Conservation (phyloP, 2,888 invertebrate genomes). For the Apamea anceps region DNA sequence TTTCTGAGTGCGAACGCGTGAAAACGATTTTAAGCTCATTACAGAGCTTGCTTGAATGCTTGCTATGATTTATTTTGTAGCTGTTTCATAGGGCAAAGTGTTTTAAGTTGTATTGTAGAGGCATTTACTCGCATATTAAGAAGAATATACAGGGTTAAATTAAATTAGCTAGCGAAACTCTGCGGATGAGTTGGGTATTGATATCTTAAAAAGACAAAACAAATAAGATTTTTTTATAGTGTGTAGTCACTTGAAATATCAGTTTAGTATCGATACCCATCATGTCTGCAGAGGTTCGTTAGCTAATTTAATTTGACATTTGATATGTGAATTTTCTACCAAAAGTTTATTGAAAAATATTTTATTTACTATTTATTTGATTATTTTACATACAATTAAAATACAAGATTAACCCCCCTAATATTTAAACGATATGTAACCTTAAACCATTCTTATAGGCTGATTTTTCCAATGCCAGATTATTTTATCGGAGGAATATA, state of each 20-base stretch:
- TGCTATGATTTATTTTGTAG: conserved; percentile 41
- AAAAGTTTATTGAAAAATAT: neutral
- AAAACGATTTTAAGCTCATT: conserved; percentile 67
- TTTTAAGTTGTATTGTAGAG: neutral
- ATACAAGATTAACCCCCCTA: neutral
- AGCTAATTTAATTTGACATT: too few species aligned
- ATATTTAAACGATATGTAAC: neutral
- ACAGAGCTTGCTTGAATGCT: conserved; percentile 28
- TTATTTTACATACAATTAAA: neutral
- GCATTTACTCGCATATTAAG: neutral
- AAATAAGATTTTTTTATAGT: neutral
- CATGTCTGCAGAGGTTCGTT: too few species aligned
- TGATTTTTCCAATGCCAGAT: too few species aligned
- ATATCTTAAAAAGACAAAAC: neutral
- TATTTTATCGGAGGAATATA: too few species aligned
- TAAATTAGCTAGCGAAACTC: neutral
- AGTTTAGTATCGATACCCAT: too few species aligned
- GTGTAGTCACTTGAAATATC: neutral
- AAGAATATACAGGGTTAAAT: neutral
- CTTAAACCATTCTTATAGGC: neutral
- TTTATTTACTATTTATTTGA: too few species aligned
- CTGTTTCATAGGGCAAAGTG: neutral
- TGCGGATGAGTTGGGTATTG: neutral
- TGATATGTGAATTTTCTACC: neutral
- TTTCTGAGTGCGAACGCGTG: conserved; percentile 65